phyloP scores from a whole-genome alignment of 1,140 invertebrate species.

The Drosophila nigrodunni region DNA sequence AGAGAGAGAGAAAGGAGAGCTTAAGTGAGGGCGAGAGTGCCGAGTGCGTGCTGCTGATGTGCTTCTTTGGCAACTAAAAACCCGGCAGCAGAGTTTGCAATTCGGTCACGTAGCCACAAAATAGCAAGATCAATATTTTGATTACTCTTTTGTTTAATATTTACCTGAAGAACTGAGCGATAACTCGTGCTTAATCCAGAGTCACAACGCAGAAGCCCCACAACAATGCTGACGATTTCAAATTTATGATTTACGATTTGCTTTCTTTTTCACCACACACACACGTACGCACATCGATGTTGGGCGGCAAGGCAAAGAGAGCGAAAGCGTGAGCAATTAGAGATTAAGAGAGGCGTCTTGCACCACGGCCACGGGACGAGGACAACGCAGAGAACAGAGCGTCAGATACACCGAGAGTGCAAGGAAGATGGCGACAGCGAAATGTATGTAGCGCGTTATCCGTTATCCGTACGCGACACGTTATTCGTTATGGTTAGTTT shows the following conservation, averaged over 20 bases:
- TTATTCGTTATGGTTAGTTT: conserved; percentile 31
- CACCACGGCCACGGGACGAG: conserved; percentile 9
- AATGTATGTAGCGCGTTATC: conserved; percentile 13
- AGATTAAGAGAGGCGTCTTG: neutral
- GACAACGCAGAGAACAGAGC: conserved; percentile 1
- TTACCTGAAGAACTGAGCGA: conserved; percentile 36
- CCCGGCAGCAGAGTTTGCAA: conserved; percentile 30
- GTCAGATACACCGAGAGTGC: neutral
- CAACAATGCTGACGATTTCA: conserved; percentile 15
- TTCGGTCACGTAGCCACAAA: conserved; percentile 39
- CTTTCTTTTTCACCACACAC: conserved; percentile 22
- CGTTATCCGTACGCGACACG: conserved; percentile 12
- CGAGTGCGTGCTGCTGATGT: conserved; percentile 19
- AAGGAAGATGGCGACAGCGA: conserved; percentile 4
- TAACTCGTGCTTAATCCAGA: conserved; percentile 39
- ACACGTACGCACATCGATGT: conserved; percentile 29
- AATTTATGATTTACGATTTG: conserved; percentile 1
- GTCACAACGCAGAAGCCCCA: conserved; percentile 9
- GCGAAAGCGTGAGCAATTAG: neutral
- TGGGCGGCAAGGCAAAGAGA: conserved; percentile 1
- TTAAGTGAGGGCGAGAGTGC: neutral
- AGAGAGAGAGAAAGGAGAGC: neutral
- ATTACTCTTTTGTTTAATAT: conserved; percentile 34
- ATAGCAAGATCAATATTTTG: conserved; percentile 41
- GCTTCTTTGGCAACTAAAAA: conserved; percentile 20